Percentiles rank a stretch among this genome's conserved stretches.
These are phyloP conservation scores for Agrochola macilenta DNA, from an alignment of 2,888 invertebrate genomes.

Conservation along the genomic window DNA sequence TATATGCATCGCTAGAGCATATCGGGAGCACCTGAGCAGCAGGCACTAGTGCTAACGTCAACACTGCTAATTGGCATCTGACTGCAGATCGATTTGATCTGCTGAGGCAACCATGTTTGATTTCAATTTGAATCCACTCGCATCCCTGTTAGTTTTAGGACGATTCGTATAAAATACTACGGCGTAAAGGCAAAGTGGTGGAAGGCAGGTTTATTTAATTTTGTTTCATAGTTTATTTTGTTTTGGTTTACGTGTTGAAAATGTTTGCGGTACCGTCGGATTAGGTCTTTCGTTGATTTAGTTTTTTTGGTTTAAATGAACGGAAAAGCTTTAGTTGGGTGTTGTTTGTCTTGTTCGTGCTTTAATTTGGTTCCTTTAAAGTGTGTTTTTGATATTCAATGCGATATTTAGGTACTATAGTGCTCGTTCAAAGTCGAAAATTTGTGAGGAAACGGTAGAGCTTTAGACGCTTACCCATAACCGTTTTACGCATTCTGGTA, in stretches of 20 bases:
- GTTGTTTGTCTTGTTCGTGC: neutral
- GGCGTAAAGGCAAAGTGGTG: constrained; percentile 34
- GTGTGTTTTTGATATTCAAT: neutral
- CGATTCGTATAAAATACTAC: constrained; percentile 32
- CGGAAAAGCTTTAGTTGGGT: neutral
- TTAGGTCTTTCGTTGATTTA: constrained; percentile 24
- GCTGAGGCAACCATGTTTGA: constrained; percentile 68
- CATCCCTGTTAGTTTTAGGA: constrained; percentile 52
- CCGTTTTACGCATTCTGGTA: neutral
- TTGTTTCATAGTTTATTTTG: constrained; percentile 36
- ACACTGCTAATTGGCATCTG: constrained; percentile 76
- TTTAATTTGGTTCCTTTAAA: neutral
- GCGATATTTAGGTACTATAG: neutral
- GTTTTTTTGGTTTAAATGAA: constrained; percentile 15
- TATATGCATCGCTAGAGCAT: constrained; percentile 56
- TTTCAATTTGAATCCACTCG: constrained; percentile 71
- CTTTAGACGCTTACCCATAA: neutral
- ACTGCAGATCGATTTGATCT: constrained; percentile 68
- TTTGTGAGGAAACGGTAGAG: neutral
- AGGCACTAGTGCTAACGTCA: constrained; percentile 65
- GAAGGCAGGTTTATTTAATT: constrained; percentile 35
- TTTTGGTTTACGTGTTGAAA: constrained; percentile 29
- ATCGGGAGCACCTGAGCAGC: constrained; percentile 61
- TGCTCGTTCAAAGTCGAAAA: neutral
- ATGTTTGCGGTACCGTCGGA: constrained; percentile 29